Base-by-base conservation (phyloP, 2,888 invertebrate genomes). In the Pyrochroa serraticornis region DNA sequence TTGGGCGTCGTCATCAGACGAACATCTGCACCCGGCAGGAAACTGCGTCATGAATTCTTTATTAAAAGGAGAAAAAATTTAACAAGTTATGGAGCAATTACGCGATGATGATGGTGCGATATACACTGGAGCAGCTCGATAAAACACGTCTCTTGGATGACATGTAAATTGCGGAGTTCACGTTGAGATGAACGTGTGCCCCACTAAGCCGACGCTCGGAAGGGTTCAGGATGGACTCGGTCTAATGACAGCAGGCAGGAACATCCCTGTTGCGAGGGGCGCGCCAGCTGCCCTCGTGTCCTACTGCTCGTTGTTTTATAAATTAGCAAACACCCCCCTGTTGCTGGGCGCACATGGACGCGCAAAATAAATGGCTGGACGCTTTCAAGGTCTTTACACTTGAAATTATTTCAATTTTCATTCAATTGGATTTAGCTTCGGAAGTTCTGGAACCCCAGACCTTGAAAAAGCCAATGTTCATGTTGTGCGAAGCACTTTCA, bases 231-330 rank as follows among this genome's bases (percentile, higher is more conserved):
- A 47, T 47, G 58, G 53, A 39, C 53, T 53, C 47, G 38, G 35
- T 59, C 44, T 64, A 66, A 67, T 69, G 67, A 69, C 68, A 66
- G 67, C 63, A 54, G 63, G 67, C 63, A 54, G 63, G 66, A 58
- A 48, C 41, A 50, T 54, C 62, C 65, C 59, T 56, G 32, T 30
- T 45, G 45, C 61, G 43, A 7, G 65, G 64, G 66, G 65, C 58
- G 62, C 59, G 63, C 60, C 68, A 65, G 66, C 64, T 67, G 62
- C 65, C 66, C 64, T 60, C 60, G 53, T 55, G 47, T 59, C 51
- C 64, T 62, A 56, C 62, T 59, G 62, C 62, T 62, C 62, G 63
- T 67, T 68, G 66, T 66, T 63, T 57, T 59, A 60, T 66, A 68
- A 67, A 70, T 69, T 70, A 65, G 66, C 56, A 53, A 55, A 50